Evolutionary conservation across 2,113 vertebrate species (phyloP).

Genomic region (Zingel zingel): DNA sequence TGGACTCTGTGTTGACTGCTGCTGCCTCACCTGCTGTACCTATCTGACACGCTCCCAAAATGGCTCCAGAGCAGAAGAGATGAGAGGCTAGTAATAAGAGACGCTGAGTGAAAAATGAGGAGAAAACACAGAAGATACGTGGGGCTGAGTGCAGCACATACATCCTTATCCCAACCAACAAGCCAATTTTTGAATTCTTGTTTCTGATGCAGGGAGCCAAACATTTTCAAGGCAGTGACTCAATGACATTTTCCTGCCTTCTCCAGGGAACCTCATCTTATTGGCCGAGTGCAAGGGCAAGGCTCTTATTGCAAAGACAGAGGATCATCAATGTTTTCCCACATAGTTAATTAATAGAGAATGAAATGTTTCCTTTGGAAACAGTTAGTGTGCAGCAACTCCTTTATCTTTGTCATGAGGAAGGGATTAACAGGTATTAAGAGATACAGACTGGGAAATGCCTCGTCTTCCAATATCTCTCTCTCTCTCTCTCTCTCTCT

Average conservation of each 20-base stretch:
- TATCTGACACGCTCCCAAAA: conserved; percentile 38
- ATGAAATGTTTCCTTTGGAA: conserved; percentile 59
- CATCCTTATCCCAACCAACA: background rate
- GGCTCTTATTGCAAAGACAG: conserved; percentile 47
- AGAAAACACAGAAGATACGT: background rate
- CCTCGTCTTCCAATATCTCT: conserved; percentile 11
- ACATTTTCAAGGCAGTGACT: conserved; percentile 31
- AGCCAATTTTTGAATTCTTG: background rate
- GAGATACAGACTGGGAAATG: conserved; percentile 50
- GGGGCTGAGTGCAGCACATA: background rate
- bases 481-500: background rate
- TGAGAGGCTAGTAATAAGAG: background rate
- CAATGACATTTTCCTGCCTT: conserved; percentile 33
- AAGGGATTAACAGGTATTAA: conserved; percentile 72
- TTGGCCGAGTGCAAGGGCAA: conserved; percentile 50
- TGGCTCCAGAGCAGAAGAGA: conserved; percentile 20
- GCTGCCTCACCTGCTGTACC: conserved; percentile 9
- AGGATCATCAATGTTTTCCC: conserved; percentile 64
- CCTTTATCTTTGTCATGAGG: conserved; percentile 50
- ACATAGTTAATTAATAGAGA: conserved; percentile 64
- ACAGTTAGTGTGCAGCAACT: conserved; percentile 44
- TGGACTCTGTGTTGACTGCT: conserved; percentile 28
- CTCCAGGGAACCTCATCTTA: conserved; percentile 36
- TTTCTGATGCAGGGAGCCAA: conserved; percentile 5
- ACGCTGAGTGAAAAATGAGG: conserved; percentile 6